Evolutionary conservation across 2,797 vertebrate species (phyloP), one percentile per base, ranked within the genome.

Genomic region (Nyctibius grandis): DNA sequence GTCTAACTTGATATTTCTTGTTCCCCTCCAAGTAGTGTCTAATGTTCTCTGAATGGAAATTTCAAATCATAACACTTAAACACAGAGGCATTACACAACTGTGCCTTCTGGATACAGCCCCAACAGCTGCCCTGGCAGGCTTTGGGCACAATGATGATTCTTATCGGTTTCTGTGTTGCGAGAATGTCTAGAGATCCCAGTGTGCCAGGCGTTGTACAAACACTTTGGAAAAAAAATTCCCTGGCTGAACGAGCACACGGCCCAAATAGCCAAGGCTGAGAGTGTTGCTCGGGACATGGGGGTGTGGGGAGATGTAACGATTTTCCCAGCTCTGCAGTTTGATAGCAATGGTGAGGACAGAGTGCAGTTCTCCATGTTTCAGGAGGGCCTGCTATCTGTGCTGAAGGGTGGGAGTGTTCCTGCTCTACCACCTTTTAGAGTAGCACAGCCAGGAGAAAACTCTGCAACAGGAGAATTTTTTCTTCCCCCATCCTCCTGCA

Each of bases 231-330:
- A 34, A 54, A 63, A 53, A 53, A 12, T 33, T 54, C 40, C 50
- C n/a, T 68, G 77, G 34, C 65, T 67, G 50, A 85, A 45, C 0
- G 3, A 85, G 26, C 0, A 1, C 18, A 54, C 0, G 2, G 64
- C 36, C 50, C 45, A 54, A 45, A 85, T 12, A 73, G n/a, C 56
- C 45, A 60, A 64, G 56, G 28, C 69, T 77, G 29, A 51, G 47
- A 29, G 34, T 1, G 8, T 33, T 65, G 54, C 40, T 45, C 2
- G 8, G 31, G 47, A 34, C 2, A 0, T 3, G 26, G 29, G 89
- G 69, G 29, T 69, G 21, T 74, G 38, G 22, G 64, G 38, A 77
- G 29, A 40, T 8, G 5, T 26, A 26, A 23, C 51, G 63, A 33
- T 45, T 82, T 61, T 69, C 47, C 40, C 54, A 60, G 33, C 23